Evolutionary conservation across 2,888 invertebrate genomes (phyloP).

Genomic region (Euzophera pinguis): DNA sequence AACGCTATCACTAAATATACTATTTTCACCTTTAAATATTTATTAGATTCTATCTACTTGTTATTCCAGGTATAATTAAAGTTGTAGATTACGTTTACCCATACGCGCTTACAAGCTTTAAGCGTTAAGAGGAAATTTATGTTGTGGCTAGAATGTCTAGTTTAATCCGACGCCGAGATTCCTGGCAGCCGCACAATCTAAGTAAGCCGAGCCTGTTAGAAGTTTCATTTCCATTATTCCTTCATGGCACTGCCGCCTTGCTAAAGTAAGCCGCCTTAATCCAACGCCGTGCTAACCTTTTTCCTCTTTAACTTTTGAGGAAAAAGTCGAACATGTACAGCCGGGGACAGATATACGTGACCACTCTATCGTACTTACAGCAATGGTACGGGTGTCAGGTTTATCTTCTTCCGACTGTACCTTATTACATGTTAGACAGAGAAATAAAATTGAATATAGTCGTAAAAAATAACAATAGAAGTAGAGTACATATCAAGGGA

Average conservation of each 20-base stretch:
- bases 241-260: constrained; percentile 34
- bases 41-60: neutral
- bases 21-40: too few species aligned
- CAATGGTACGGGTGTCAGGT: too few species aligned
- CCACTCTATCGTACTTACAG: too few species aligned
- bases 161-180: constrained; percentile 59
- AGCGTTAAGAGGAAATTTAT: constrained; percentile 55
- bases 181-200: constrained; percentile 59
- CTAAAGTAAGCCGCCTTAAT: constrained; percentile 46
- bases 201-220: constrained; percentile 60
- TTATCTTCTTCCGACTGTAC: too few species aligned
- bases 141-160: constrained; percentile 59
- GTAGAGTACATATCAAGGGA: too few species aligned
- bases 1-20: too few species aligned
- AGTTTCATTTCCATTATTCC: constrained; percentile 62
- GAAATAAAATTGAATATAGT: too few species aligned
- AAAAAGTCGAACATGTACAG: constrained; percentile 29
- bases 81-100: neutral
- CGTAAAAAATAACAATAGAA: too few species aligned
- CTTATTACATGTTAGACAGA: too few species aligned
- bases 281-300: constrained; percentile 49
- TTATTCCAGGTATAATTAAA: neutral
- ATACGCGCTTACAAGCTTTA: neutral
- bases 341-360: neutral
- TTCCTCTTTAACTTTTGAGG: constrained; percentile 46